These are phyloP conservation scores for Asbolus verrucosus DNA, from an alignment of 1,140 invertebrate genomes.

Conservation along the genomic window DNA sequence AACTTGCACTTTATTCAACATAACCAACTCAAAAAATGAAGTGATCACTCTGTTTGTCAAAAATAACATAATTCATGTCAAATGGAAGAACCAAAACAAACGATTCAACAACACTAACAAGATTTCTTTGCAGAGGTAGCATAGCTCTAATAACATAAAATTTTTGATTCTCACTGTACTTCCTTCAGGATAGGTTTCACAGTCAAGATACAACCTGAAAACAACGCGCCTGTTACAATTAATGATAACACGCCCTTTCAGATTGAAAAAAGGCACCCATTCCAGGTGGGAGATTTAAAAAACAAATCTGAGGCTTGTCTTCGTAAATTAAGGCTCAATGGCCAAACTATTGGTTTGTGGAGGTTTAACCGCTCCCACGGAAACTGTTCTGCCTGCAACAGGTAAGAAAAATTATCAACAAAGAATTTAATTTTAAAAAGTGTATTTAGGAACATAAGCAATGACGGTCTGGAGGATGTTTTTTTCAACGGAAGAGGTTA, in stretches of 20 bases:
- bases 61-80: background rate
- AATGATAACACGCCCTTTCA: constrained; percentile 42
- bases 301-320: constrained; percentile 37
- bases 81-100: background rate
- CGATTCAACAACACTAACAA: background rate
- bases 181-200: constrained; percentile 48
- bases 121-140: background rate
- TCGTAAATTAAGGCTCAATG: constrained; percentile 72
- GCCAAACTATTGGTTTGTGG: constrained; percentile 86
- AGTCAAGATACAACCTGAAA: constrained; percentile 48
- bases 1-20: constrained; percentile 47
- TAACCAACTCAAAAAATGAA: constrained; percentile 40
- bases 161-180: constrained; percentile 32
- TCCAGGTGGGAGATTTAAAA: constrained; percentile 49
- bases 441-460: constrained; percentile 14
- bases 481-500: constrained; percentile 55
- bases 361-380: constrained; percentile 78
- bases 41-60: background rate
- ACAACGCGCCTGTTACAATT: constrained; percentile 1
- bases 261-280: constrained; percentile 44
- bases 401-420: constrained; percentile 65
- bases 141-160: background rate
- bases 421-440: constrained; percentile 7
- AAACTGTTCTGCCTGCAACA: constrained; percentile 82
- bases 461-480: constrained; percentile 39